These are phyloP conservation scores for Drosophila setosimentum DNA, from an alignment of 2,888 invertebrate species.

Conservation along the genomic window DNA sequence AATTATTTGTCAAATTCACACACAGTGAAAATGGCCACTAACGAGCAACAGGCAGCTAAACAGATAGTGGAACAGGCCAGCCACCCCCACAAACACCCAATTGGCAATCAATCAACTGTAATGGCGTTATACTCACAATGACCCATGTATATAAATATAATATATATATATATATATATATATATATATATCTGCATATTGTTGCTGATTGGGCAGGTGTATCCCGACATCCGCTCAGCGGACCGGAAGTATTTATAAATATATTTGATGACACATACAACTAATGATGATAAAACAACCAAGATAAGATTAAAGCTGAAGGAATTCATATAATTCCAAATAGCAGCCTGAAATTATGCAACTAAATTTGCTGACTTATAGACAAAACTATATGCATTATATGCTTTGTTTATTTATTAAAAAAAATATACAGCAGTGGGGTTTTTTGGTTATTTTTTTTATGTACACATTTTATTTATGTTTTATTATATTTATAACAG, in stretches of 20 bases:
- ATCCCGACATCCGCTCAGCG: slow-evolving; percentile 54
- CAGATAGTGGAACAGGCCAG: slow-evolving; percentile 33
- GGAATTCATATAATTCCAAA: not conserved
- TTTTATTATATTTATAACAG: slow-evolving; percentile 47
- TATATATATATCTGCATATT: slow-evolving; percentile 34
- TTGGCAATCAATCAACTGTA: slow-evolving; percentile 81
- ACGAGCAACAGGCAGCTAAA: slow-evolving; percentile 64
- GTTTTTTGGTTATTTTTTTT: slow-evolving; percentile 15
- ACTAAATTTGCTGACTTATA: not conserved
- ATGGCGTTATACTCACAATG: slow-evolving; percentile 45
- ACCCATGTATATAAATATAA: slow-evolving; percentile 44
- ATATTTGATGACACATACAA: slow-evolving; percentile 50
- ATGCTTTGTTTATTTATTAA: not conserved
- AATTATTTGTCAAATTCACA: slow-evolving; percentile 82
- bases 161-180: not conserved
- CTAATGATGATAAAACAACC: slow-evolving; percentile 18
- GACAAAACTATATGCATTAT: not conserved
- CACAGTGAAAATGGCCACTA: slow-evolving; percentile 53
- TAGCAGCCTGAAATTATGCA: slow-evolving; percentile 69
- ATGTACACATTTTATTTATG: slow-evolving; percentile 46
- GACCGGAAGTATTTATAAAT: slow-evolving; percentile 68
- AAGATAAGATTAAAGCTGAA: slow-evolving; percentile 59
- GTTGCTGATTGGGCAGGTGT: slow-evolving; percentile 46
- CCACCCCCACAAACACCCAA: slow-evolving; percentile 37
- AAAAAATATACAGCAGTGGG: slow-evolving; percentile 8